Percentiles rank a stretch among this genome's conserved stretches.
Conservation (phyloP, 2,888 invertebrate genomes). For the Ariolimax columbianus region DNA sequence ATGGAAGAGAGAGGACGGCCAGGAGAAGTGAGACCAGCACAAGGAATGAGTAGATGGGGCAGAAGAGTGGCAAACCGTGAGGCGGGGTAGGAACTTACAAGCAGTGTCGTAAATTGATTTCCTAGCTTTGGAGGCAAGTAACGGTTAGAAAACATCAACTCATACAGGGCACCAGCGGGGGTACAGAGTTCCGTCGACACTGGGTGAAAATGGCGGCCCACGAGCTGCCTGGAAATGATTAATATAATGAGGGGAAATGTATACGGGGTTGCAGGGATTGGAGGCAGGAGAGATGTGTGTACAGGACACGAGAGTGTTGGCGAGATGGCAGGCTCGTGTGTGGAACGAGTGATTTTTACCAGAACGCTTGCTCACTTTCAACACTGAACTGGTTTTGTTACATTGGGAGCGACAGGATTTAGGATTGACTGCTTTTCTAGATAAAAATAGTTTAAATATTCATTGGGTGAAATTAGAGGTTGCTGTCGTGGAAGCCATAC, state of each 20-base stretch:
- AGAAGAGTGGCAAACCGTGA: not conserved
- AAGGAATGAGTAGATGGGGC: not conserved
- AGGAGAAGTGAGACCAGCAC: not conserved
- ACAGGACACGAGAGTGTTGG: not conserved
- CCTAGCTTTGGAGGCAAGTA: slow-evolving; percentile 41
- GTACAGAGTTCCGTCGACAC: slow-evolving; percentile 1
- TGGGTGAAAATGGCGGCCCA: slow-evolving; percentile 22
- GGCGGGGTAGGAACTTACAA: slow-evolving; percentile 41
- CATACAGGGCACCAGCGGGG: slow-evolving; percentile 11
- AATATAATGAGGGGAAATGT: slow-evolving; percentile 38
- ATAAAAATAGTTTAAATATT: too few relatives aligned
- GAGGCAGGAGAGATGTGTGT: not conserved
- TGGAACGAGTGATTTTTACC: too few relatives aligned
- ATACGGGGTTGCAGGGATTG: not conserved
- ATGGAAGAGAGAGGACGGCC: not conserved
- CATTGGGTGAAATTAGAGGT: too few relatives aligned
- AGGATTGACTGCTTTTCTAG: too few relatives aligned
- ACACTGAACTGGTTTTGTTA: too few relatives aligned
- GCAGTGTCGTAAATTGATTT: slow-evolving; percentile 47
- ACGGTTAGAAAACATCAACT: slow-evolving; percentile 47
- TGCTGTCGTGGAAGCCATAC: too few relatives aligned
- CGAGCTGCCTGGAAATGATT: slow-evolving; percentile 34
- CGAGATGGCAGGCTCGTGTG: not conserved
- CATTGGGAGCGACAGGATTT: too few relatives aligned
- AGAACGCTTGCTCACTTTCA: too few relatives aligned